A percentile compares a stretch with the other conserved stretches of the same genome.
These are phyloP conservation scores for Mystacornis crossleyi DNA, from an alignment of 2,113 vertebrate species.

Conservation along the genomic window DNA sequence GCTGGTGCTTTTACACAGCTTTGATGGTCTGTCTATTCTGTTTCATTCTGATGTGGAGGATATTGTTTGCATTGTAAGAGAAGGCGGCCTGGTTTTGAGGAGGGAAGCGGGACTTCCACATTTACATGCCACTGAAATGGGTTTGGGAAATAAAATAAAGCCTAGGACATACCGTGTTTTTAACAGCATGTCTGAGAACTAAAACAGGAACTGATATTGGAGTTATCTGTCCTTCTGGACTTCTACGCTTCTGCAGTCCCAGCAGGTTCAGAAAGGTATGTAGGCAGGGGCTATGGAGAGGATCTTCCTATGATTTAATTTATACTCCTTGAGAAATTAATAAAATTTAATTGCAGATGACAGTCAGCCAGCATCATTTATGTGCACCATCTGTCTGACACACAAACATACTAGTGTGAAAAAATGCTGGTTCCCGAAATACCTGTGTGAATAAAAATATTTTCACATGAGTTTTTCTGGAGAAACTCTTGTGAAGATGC, in stretches of 20 bases:
- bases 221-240: neutral
- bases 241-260: neutral
- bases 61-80: conserved; percentile 37
- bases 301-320: neutral
- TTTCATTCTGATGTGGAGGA: conserved; percentile 35
- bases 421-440: neutral
- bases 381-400: neutral
- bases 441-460: neutral
- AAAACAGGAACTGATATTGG: neutral
- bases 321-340: neutral
- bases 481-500: neutral
- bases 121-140: neutral
- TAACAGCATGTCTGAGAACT: neutral
- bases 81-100: neutral
- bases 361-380: neutral
- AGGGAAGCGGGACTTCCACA: conserved; percentile 29
- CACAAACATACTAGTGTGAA: neutral
- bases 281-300: neutral
- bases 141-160: neutral
- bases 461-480: neutral
- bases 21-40: conserved; percentile 10
- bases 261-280: neutral
- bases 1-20: conserved; percentile 20
- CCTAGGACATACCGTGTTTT: neutral
- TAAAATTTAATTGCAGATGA: neutral